phyloP scores from a whole-genome alignment of 2,888 invertebrate species.

The Lypha dubia region DNA sequence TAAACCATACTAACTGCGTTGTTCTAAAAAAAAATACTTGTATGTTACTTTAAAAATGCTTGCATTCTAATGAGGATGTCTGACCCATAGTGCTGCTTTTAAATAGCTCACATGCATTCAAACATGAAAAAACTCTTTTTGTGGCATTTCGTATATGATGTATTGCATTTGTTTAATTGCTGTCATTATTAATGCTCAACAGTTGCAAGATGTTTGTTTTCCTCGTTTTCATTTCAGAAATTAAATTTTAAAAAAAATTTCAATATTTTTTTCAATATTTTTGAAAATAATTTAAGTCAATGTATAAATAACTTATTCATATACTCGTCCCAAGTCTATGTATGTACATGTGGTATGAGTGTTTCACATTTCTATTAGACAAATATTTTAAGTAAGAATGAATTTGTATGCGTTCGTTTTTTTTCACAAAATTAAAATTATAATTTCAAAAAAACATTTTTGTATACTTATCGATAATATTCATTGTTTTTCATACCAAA shows the following conservation, averaged over 20 bases:
- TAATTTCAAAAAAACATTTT: not conserved
- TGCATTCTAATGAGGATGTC: not conserved
- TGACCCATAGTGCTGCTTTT: constrained; percentile 21
- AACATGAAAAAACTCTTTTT: constrained; percentile 20
- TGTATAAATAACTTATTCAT: constrained; percentile 17
- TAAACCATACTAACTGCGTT: not conserved
- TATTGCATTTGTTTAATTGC: constrained; percentile 60
- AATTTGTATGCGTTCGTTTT: not conserved
- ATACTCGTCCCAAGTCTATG: not conserved
- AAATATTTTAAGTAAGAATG: not conserved
- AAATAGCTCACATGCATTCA: constrained; percentile 1
- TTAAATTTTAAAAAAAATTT: not conserved
- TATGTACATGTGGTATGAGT: too few species aligned
- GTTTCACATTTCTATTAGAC: not conserved
- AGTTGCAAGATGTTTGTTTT: constrained; percentile 42
- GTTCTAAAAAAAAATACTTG: not conserved
- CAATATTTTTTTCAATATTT: constrained; percentile 44
- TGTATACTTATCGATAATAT: constrained; percentile 10
- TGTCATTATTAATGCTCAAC: constrained; percentile 58
- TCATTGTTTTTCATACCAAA: not conserved
- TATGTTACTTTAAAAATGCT: not conserved
- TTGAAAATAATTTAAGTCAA: constrained; percentile 3
- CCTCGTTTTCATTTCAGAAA: not conserved
- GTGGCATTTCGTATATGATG: constrained; percentile 22
- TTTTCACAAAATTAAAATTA: not conserved